Evolutionary conservation across 2,888 invertebrate genomes (phyloP), one percentile per base, ranked within the genome.

Genomic region (Tiphia femorata): DNA sequence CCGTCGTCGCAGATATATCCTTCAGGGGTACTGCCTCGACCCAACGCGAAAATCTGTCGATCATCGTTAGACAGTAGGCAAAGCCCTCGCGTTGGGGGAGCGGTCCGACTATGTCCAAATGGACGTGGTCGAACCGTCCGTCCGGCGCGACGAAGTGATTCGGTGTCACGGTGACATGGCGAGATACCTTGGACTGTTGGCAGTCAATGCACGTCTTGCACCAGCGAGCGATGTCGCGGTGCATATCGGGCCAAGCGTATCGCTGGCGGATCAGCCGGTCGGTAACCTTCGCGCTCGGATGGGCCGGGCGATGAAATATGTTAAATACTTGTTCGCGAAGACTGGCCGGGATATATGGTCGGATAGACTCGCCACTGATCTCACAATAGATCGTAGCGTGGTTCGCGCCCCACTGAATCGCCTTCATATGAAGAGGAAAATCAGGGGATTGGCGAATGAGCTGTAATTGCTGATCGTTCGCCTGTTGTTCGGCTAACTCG

Each of bases 1-100:
- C 60, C 0, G 72, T 72, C 35, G 66, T 58, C 2, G 75, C 74
- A 16, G 37, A 37, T 2, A 49, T 20, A 1, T 41, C 7, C 2
- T 8, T 12, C 6, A 49, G 8, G 0, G 42, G 25, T 2, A 33
- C 5, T 4, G 49, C 23, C 21, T 14, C 33, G 1, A 35, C 35
- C 49, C 38, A 49, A 7, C 33, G 42, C 8, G 49, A 33, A 12
- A 49, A 49, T 10, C 30, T 19, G 20, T 30, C 40, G 1, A 49
- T 33, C 3, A 33, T 7, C 3, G 35, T 50, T 8, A 42, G 14
- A n/a, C 41, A 42, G 5, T 50, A 50, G 6, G n/a, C 8, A n/a
- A 23, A 19, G 1, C 41, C 41, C 1, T 42, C n/a, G 2, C 16
- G 38, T 19, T 8, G 19, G 8, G 5, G 7, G 12, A 42, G 8